Base-by-base conservation (phyloP, 2,797 vertebrate genomes). In the Sitta carolinensis region DNA sequence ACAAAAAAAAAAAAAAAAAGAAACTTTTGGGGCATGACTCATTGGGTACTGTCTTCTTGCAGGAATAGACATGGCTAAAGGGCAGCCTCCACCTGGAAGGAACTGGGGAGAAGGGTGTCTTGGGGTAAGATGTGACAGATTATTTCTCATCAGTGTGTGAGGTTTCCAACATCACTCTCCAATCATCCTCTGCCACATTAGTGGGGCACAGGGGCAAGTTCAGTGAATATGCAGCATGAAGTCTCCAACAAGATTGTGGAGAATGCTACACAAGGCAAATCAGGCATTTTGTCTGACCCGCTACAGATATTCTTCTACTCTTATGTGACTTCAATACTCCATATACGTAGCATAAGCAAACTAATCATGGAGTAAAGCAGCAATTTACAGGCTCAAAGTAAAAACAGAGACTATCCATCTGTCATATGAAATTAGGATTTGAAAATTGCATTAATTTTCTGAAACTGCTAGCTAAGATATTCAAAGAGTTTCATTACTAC, bases 361-460 rank as follows among this genome's bases (percentile, higher is more conserved):
- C 48, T 54, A 69, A 78, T 50, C 19, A 54, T 7, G 16, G 27
- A 82, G 29, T 63, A 82, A 84, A 82, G 42, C 32, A 74, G 47
- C 48, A 84, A 87, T 7, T 68, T 80, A 78, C 3, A 75, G 47
- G 27, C 36, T 81, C 36, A 68, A 61, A 51, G 25, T 42, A 48
- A 94, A 91, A 84, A 72, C 0, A 34, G 7, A 78, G 14, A 84
- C 45, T 40, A 59, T 62, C 36, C 6, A 2, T n/a, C 59, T 87
- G 70, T 63, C 77, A 34, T 52, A 73, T n/a, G 36, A 94, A 32
- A 87, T 43, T n/a, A 89, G 63, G 84, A 93, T 82, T 93, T 90
- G 67, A 92, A 93, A 90, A 73, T 84, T 74, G 74, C 52, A 63
- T 74, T 94, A 82, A 50, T 93, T 84, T 95, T 70, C 84, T 89